Evolutionary conservation across 1,140 invertebrate genomes (phyloP), one percentile per base, ranked within the genome.

Genomic region (Chironomus striatipennis): DNA sequence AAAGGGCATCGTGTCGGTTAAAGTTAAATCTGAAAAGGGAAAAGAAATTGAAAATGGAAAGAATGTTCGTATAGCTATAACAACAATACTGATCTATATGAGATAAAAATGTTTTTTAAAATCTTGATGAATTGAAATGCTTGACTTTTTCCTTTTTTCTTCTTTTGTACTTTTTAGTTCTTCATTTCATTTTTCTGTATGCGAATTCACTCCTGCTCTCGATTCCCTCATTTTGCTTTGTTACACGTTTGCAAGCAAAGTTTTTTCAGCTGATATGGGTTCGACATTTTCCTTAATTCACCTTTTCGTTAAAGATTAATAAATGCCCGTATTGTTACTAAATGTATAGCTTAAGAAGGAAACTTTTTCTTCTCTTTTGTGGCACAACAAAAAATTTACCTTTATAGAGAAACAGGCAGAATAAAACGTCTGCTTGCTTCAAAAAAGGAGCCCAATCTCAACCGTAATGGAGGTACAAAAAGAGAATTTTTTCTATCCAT

Each of bases 61-160:
- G 24, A 57, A 57, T 57, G 47, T n/a, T 57, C n/a, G 47, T 57
- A 5, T 57, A 57, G 15, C 47, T n/a, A 57, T n/a, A 57, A 57
- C 47, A 57, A 47, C 15, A 47, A 57, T 57, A n/a, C n/a, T 15
- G 47, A 57, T 57, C 12, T 15, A 15, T 57, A 57, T 57, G 12
- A 57, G 47, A 57, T 57, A 57, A n/a, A 12, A 57, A n/a, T 57
- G 47, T 57, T 57, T 57, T n/a, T 12, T 15, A 12, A n/a, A n/a
- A 57, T 57, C 47, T 57, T 57, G 47, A 57, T 57, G 47, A 57
- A 57, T 57, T 57, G n/a, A 57, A 57, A 57, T n/a, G 47, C 47
- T 57, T 57, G 47, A 57, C 47, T 57, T 57, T 47, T 57, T 57
- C n/a, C 9, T 57, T 47, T 15, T 34, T 34, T 34, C 5, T 5